These are phyloP conservation scores for Chiroxiphia lanceolata DNA, from an alignment of 2,797 vertebrate genomes.

Conservation along the genomic window DNA sequence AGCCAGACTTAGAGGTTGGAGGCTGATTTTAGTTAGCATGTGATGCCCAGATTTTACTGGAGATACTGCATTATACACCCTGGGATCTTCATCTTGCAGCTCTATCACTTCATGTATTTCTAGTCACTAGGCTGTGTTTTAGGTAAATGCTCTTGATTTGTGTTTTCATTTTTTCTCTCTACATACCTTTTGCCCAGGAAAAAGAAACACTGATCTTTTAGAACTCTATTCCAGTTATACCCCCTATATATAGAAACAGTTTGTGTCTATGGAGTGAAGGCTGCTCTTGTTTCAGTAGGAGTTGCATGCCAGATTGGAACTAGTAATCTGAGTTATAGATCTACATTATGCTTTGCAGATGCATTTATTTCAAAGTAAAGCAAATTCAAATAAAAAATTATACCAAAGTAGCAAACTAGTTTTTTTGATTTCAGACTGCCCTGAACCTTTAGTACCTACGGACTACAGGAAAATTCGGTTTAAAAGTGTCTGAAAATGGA, in stretches of 20 bases:
- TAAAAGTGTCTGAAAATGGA: background rate
- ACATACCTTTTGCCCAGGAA: background rate
- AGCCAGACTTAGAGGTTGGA: background rate
- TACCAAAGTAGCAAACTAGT: background rate
- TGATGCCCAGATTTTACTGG: background rate
- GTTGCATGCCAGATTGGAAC: background rate
- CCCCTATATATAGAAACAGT: background rate
- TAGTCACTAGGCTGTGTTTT: background rate
- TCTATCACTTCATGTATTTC: background rate
- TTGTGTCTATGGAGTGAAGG: background rate
- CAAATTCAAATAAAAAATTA: background rate
- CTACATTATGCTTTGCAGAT: background rate
- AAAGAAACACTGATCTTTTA: background rate
- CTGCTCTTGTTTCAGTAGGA: background rate
- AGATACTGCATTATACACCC: background rate
- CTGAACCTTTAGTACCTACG: background rate
- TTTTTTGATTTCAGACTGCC: background rate
- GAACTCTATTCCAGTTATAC: background rate
- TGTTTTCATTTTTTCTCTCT: background rate
- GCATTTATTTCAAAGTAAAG: background rate
- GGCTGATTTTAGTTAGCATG: background rate
- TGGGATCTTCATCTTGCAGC: background rate
- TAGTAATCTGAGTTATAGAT: background rate
- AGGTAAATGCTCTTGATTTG: background rate
- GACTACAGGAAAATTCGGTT: background rate